Evolutionary conservation across 2,888 invertebrate genomes (phyloP).

Genomic region (Clistopyga incitator): DNA sequence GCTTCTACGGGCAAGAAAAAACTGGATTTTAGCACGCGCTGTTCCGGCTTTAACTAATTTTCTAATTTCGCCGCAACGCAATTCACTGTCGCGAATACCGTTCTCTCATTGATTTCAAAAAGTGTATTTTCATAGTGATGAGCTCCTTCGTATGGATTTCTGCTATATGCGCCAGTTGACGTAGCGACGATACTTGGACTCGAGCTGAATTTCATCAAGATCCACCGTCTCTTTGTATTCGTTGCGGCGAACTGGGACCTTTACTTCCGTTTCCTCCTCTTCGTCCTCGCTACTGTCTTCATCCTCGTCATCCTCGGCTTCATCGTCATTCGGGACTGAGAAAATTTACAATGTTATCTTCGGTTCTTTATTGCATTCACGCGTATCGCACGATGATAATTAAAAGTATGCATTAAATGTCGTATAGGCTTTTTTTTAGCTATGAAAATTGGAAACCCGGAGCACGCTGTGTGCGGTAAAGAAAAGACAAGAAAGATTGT

Average conservation of each 20-base stretch:
- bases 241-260: constrained; percentile 58
- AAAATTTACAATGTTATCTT: constrained; percentile 66
- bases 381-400: constrained; percentile 8
- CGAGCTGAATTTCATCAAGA: constrained; percentile 74
- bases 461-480: constrained; percentile 53
- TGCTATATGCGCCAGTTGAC: constrained; percentile 78
- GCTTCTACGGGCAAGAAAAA: constrained; percentile 64
- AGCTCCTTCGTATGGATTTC: constrained; percentile 8
- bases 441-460: constrained; percentile 64
- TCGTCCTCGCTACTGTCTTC: constrained; percentile 56
- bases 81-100: background rate
- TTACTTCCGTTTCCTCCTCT: constrained; percentile 55
- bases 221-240: constrained; percentile 73
- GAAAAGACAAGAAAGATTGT: constrained; percentile 42
- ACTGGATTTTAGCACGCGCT: constrained; percentile 28
- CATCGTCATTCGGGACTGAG: constrained; percentile 69
- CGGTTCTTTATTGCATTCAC: constrained; percentile 16
- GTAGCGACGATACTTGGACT: constrained; percentile 78
- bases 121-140: constrained; percentile 38
- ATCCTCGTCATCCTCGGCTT: constrained; percentile 55
- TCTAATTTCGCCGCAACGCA: constrained; percentile 41
- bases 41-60: constrained; percentile 30
- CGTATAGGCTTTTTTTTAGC: background rate
- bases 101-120: constrained; percentile 34
- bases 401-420: constrained; percentile 24